Percentiles rank a stretch among this genome's conserved stretches.
Evolutionary conservation across 2,888 invertebrate genomes (phyloP).

Genomic region (Tachystola acroxantha): DNA sequence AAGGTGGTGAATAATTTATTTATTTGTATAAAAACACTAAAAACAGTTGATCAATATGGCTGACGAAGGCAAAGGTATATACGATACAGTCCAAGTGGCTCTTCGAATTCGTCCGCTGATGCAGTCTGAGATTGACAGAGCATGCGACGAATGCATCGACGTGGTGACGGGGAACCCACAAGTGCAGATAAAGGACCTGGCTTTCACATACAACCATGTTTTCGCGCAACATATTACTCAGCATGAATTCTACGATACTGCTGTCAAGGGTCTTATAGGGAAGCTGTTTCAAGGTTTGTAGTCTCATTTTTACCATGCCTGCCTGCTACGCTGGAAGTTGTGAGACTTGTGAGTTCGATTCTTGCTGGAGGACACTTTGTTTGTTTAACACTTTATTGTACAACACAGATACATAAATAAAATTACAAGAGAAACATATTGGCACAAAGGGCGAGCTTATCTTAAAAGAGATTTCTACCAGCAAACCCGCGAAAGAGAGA

Average conservation of each 20-base stretch:
- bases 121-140: constrained; percentile 82
- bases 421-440: too few species aligned
- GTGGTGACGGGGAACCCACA: constrained; percentile 82
- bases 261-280: constrained; percentile 83
- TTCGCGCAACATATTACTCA: constrained; percentile 85
- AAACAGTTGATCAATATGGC: constrained; percentile 48
- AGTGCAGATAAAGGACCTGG: constrained; percentile 83
- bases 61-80: constrained; percentile 49
- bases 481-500: too few species aligned
- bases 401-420: too few species aligned
- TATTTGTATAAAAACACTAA: not conserved
- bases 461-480: too few species aligned
- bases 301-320: too few species aligned
- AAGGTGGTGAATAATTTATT: constrained; percentile 2
- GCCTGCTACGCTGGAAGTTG: too few species aligned
- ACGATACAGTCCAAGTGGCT: constrained; percentile 86
- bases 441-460: too few species aligned
- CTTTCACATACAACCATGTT: constrained; percentile 91
- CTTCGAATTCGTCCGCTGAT: constrained; percentile 90
- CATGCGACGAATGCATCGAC: constrained; percentile 86
- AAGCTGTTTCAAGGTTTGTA: constrained; percentile 86
- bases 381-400: too few species aligned
- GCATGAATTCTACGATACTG: constrained; percentile 83
- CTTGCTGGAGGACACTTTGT: too few species aligned
- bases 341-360: too few species aligned